A percentile compares a stretch with the other conserved stretches of the same genome.
Conservation (phyloP, 2,113 vertebrate genomes). For the Oenanthe melanoleuca region DNA sequence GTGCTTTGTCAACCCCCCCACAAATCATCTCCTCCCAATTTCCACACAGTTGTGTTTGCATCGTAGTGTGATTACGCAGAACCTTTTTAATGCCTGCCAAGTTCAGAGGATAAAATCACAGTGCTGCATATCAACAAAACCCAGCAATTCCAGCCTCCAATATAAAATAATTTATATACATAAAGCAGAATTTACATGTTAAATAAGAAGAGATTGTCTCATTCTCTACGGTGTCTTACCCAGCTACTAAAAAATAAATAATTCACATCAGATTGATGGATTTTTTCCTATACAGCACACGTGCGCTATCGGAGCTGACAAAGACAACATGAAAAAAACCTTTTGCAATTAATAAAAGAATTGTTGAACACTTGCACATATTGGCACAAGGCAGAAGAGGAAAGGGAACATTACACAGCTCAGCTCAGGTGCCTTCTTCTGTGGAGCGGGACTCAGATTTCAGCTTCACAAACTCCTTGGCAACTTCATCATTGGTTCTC, state of each 20-base stretch:
- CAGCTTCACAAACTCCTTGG: constrained; percentile 94
- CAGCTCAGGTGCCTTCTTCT: constrained; percentile 90
- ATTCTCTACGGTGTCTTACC: constrained; percentile 47
- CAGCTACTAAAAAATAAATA: constrained; percentile 68
- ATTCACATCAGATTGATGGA: constrained; percentile 56
- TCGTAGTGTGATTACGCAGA: constrained; percentile 20
- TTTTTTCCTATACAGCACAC: constrained; percentile 54
- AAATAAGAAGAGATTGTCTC: constrained; percentile 58
- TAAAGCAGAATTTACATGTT: constrained; percentile 52
- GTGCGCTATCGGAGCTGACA: constrained; percentile 37
- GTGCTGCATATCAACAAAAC: constrained; percentile 61
- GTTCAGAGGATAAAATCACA: constrained; percentile 56
- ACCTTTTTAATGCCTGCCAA: constrained; percentile 33
- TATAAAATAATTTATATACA: constrained; percentile 52
- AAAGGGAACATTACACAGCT: background rate
- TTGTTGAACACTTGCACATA: constrained; percentile 50
- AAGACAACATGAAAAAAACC: constrained; percentile 41
- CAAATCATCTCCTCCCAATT: background rate
- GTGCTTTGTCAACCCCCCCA: background rate
- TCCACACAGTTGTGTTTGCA: background rate
- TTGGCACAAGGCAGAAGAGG: constrained; percentile 62
- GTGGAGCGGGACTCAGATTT: constrained; percentile 93
- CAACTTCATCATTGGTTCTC: constrained; percentile 94
- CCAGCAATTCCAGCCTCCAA: constrained; percentile 47
- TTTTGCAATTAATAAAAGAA: constrained; percentile 36